These are phyloP conservation scores for Salminus brasiliensis DNA, from an alignment of 2,113 vertebrate genomes.

Conservation along the genomic window DNA sequence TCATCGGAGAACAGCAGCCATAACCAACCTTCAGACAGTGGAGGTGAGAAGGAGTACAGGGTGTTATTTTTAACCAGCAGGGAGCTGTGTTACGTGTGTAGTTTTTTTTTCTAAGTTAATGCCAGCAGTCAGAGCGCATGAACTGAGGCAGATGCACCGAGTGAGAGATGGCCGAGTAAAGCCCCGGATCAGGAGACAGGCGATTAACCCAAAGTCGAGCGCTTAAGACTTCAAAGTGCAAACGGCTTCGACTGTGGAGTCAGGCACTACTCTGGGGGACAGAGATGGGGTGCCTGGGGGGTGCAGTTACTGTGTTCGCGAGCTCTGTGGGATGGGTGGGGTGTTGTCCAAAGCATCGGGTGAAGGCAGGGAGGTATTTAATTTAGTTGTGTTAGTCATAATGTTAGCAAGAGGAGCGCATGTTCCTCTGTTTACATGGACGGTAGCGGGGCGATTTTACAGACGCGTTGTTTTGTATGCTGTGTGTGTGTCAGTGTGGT, in stretches of 20 bases:
- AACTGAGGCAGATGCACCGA: slow-evolving; percentile 47
- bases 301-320: slow-evolving; percentile 49
- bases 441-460: slow-evolving; percentile 3
- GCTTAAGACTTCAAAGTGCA: slow-evolving; percentile 79
- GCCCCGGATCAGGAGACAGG: slow-evolving; percentile 72
- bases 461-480: slow-evolving; percentile 18
- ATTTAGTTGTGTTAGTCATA: not conserved
- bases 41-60: slow-evolving; percentile 47
- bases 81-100: slow-evolving; percentile 13
- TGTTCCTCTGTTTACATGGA: slow-evolving; percentile 5
- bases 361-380: not conserved
- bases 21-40: slow-evolving; percentile 30
- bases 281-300: not conserved
- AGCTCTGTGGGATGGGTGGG: not conserved
- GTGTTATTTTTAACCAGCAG: slow-evolving; percentile 50
- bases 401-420: not conserved
- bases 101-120: slow-evolving; percentile 37
- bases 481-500: not conserved
- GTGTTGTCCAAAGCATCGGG: slow-evolving; percentile 33
- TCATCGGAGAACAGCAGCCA: slow-evolving; percentile 22
- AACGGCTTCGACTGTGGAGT: slow-evolving; percentile 41
- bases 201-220: slow-evolving; percentile 75
- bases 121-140: slow-evolving; percentile 41
- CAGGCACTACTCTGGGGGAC: slow-evolving; percentile 36
- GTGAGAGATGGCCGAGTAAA: slow-evolving; percentile 64